Base-by-base conservation (phyloP, 2,797 vertebrate species). In the Ceryle rudis region DNA sequence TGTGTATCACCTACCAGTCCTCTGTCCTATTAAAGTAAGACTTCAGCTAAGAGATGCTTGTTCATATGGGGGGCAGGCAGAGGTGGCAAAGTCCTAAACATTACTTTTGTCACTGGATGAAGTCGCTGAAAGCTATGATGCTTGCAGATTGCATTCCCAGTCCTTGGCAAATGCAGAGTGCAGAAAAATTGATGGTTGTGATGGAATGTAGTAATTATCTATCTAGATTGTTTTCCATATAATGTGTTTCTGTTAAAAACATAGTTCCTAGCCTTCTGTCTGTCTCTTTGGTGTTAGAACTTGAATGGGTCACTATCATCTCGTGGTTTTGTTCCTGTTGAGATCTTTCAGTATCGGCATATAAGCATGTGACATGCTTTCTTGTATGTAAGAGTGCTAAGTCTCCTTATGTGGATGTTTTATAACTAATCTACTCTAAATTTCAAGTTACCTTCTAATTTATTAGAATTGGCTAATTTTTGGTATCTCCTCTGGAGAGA, bases 401-500 rank as follows among this genome's bases (percentile, higher is more conserved):
- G 15, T 44, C 79, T 31, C 17, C 57, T 64, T 54, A 13, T 16
- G 9, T 75, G 37, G 42, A n/a, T 47, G 47, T 90, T 89, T 95
- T 95, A n/a, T 22, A 80, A 75, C 57, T 91, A 82, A 67, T 90
- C 54, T 57, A 91, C 69, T 94, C 46, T 41, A 94, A 75, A 90
- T 75, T 91, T 64, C 46, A 71, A 23, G 37, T 74, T 88, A 90
- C 31, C 31, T 90, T 91, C 86, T 73, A 93, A 79, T 95, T 96
- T 81, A 49, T 83, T 94, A 96, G 86, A 94, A 77, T 86, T 70
- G 72, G 58, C 80, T 94, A 35, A 88, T 67, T 91, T 73, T 70
- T 89, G 33, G 39, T 93, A 77, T 93, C 85, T 97, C 91, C 90
- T 95, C 73, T 95, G 93, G 67, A 92, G 65, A 86, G 60, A 51